These are phyloP conservation scores for Clusia tigrina DNA, from an alignment of 2,888 invertebrate genomes.

Conservation along the genomic window DNA sequence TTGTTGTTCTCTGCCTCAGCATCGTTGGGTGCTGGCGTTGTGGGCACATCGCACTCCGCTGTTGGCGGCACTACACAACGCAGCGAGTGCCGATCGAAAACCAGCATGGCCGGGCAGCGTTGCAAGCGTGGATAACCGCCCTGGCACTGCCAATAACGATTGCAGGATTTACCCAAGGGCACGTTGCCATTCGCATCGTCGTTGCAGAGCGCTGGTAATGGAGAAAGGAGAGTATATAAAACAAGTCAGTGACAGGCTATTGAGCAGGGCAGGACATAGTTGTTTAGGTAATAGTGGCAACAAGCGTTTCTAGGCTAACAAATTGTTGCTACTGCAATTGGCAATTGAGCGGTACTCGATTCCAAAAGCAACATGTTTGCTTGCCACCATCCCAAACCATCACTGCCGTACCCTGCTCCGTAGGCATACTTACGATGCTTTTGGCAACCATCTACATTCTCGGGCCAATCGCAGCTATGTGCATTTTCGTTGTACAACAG, in stretches of 20 bases:
- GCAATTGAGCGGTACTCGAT: too few relatives aligned
- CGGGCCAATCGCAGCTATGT: slow-evolving; percentile 93
- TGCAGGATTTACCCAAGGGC: slow-evolving; percentile 89
- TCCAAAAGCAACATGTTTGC: too few relatives aligned
- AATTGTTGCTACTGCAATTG: too few relatives aligned
- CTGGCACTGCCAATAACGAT: slow-evolving; percentile 93
- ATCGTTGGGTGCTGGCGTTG: slow-evolving; percentile 74
- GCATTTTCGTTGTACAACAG: slow-evolving; percentile 89
- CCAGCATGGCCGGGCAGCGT: slow-evolving; percentile 89
- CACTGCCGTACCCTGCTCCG: too few relatives aligned
- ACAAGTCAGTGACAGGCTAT: too few relatives aligned
- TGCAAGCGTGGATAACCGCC: slow-evolving; percentile 92
- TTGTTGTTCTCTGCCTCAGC: slow-evolving; percentile 62
- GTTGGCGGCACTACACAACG: slow-evolving; percentile 90
- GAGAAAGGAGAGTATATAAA: slow-evolving; percentile 9
- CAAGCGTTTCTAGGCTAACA: too few relatives aligned
- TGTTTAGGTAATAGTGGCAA: too few relatives aligned
- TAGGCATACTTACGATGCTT: slow-evolving; percentile 91
- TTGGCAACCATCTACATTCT: slow-evolving; percentile 91
- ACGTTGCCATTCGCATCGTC: slow-evolving; percentile 92
- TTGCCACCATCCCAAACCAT: too few relatives aligned
- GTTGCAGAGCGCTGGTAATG: slow-evolving; percentile 83
- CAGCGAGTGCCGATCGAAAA: slow-evolving; percentile 82
- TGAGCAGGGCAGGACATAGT: background rate
- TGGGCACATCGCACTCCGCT: slow-evolving; percentile 86